Evolutionary conservation across 2,797 vertebrate genomes (phyloP).

Genomic region (Sebastes umbrosus): DNA sequence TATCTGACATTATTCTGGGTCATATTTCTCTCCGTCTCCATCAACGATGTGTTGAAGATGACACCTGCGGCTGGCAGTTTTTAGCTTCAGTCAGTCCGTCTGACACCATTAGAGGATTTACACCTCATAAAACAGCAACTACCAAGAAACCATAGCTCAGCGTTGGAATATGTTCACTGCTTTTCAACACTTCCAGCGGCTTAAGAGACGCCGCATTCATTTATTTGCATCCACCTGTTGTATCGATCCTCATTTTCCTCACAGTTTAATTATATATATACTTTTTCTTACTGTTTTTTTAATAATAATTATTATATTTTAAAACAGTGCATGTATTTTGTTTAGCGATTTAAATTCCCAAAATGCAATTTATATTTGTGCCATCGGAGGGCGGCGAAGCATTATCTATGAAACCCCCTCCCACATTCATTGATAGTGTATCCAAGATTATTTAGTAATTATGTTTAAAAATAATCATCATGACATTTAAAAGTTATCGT

Average conservation of each 20-base stretch:
- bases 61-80: background rate
- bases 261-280: background rate
- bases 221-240: background rate
- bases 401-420: background rate
- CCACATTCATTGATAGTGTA: background rate
- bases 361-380: background rate
- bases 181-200: background rate
- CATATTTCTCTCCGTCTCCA: background rate
- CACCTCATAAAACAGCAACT: slow-evolving; percentile 31
- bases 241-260: background rate
- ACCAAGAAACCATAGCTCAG: background rate
- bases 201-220: background rate
- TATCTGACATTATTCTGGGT: background rate
- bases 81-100: background rate
- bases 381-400: background rate
- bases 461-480: background rate
- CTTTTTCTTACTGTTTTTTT: background rate
- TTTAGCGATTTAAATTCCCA: background rate
- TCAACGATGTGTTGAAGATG: background rate
- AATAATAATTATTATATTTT: background rate
- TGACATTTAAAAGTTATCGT: background rate
- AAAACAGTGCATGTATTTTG: background rate
- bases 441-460: background rate
- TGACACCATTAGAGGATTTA: slow-evolving; percentile 10
- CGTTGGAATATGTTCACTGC: background rate